Evolutionary conservation across 2,888 invertebrate species (phyloP).

Genomic region (Charanyca ferruginea): DNA sequence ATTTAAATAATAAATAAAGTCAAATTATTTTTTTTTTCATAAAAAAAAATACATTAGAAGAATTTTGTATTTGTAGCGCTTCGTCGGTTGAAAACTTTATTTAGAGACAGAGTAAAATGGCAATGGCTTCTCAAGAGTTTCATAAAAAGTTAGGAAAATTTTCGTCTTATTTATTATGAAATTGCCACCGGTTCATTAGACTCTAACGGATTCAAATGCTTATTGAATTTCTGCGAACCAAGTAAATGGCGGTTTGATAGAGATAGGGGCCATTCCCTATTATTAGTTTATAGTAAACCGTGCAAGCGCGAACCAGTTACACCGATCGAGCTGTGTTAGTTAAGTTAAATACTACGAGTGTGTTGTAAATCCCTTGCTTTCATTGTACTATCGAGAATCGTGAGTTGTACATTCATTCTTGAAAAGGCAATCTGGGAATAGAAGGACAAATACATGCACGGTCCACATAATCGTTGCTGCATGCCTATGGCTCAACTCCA

Average conservation of each 20-base stretch:
- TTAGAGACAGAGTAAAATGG: not conserved
- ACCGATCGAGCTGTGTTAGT: conserved; percentile 73
- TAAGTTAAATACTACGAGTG: conserved; percentile 76
- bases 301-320: conserved; percentile 69
- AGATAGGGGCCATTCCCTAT: conserved; percentile 70
- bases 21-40: not conserved
- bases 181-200: conserved; percentile 52
- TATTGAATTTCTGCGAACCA: conserved; percentile 64
- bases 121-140: conserved; percentile 17
- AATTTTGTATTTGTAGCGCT: conserved; percentile 24
- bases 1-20: too few species aligned
- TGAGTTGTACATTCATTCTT: conserved; percentile 80
- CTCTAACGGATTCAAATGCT: conserved; percentile 52
- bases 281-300: conserved; percentile 66
- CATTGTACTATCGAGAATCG: conserved; percentile 82
- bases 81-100: conserved; percentile 2
- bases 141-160: conserved; percentile 6
- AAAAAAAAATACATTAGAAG: not conserved
- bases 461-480: conserved; percentile 63
- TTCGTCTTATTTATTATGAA: conserved; percentile 38
- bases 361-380: conserved; percentile 81
- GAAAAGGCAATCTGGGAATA: conserved; percentile 75
- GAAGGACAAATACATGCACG: conserved; percentile 69
- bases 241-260: conserved; percentile 67
- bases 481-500: conserved; percentile 59